These are phyloP conservation scores for Athalia cordata DNA, from an alignment of 2,888 invertebrate species.

Conservation along the genomic window DNA sequence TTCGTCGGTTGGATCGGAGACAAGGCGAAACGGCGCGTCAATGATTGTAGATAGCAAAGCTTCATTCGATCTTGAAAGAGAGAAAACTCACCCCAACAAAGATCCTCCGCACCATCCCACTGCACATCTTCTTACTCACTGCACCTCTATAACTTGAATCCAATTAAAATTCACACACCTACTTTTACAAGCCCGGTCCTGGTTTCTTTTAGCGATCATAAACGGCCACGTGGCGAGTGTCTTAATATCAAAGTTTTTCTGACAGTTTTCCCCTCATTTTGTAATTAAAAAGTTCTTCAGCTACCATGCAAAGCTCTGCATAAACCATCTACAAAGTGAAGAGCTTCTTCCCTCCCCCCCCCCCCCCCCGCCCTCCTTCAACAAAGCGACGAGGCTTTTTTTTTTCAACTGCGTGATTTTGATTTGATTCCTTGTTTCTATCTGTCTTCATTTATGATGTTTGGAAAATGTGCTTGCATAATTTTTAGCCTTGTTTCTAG, in stretches of 20 bases:
- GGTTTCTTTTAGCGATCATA: constrained; percentile 17
- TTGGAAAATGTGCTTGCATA: too few relatives aligned
- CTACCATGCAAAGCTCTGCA: constrained; percentile 4
- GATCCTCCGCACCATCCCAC: constrained; percentile 3
- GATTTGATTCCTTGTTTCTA: too few relatives aligned
- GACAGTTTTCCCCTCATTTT: constrained; percentile 32
- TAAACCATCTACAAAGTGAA: too few relatives aligned
- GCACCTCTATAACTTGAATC: neutral
- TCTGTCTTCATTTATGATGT: too few relatives aligned
- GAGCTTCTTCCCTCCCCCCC: too few relatives aligned
- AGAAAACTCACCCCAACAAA: neutral
- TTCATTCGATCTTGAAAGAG: constrained; percentile 13
- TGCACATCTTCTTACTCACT: neutral
- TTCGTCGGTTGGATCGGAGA: constrained; percentile 1
- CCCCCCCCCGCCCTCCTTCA: too few relatives aligned
- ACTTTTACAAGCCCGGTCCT: neutral
- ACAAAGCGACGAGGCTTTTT: too few relatives aligned
- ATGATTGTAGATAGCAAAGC: constrained; percentile 25
- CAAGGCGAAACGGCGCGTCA: constrained; percentile 36
- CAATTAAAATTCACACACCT: constrained; percentile 7
- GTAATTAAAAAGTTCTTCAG: constrained; percentile 40
- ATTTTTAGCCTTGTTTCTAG: too few relatives aligned
- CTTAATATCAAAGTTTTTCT: constrained; percentile 29
- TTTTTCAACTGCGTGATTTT: too few relatives aligned
- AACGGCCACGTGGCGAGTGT: constrained; percentile 28